Base-by-base conservation (phyloP, 2,113 vertebrate species). In the Haemorhous mexicanus region DNA sequence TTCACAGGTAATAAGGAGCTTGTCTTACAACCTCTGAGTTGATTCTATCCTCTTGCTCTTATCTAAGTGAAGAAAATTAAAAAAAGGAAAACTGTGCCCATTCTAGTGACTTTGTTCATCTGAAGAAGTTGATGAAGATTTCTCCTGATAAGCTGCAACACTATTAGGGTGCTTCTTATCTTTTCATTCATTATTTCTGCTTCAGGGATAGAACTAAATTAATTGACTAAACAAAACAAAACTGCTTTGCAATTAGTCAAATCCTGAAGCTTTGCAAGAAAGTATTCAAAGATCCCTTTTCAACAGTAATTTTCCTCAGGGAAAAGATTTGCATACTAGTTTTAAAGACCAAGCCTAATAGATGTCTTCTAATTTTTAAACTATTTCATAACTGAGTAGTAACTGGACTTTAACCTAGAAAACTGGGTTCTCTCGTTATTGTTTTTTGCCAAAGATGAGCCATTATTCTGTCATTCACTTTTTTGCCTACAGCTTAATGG, bases 321-420 rank as follows among this genome's bases (percentile, higher is more conserved):
- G 47, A 61, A 87, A 82, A 87, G 7, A 41, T 91, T 84, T 88
- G 52, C 43, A 58, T 72, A 28, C 41, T 50, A 47, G 7, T 89
- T 90, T 83, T 80, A 88, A 94, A 70, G 59, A 39, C 43, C 9
- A 84, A 62, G 3, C 19, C 67, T 81, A 74, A 94, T 27, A 83
- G 24, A 37, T 70, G 21, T 53, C 47, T 74, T 69, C 49, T 81
- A 5, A 20, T 88, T 96, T 84, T 90, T 56, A 85, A 66, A 92
- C 5, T 90, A 83, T 80, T 94, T 94, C 73, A 86, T 64, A 92
- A 81, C n/a, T 76, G 26, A 3, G 11, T 79, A 72, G 62, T 91
- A 87, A 84, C 49, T 92, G 72, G 50, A 94, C 63, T 87, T 83
- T 32, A 95, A 66, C 74, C 47, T 84, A 68, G 70, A 85, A 90